These are phyloP conservation scores for Drosophila pruinosa DNA, from an alignment of 1,140 invertebrate genomes.

Conservation along the genomic window DNA sequence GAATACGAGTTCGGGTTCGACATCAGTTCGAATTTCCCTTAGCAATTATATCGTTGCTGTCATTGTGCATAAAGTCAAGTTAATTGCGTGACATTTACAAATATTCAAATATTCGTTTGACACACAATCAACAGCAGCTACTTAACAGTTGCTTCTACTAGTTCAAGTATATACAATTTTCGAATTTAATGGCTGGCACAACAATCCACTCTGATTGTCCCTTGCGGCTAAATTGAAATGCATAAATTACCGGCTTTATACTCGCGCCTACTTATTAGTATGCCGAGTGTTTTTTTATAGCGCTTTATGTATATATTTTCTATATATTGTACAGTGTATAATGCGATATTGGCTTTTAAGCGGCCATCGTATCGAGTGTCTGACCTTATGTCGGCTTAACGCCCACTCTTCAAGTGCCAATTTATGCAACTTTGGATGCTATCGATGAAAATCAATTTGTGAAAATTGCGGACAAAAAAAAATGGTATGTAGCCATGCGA, in stretches of 20 bases:
- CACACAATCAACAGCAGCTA: neutral
- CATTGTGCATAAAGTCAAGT: neutral
- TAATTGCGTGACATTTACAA: conserved; percentile 13
- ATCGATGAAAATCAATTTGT: conserved; percentile 72
- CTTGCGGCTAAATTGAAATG: conserved; percentile 14
- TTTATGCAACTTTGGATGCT: conserved; percentile 54
- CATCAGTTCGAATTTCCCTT: neutral
- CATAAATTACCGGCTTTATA: conserved; percentile 36
- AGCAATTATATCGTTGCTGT: neutral
- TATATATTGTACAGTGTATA: conserved; percentile 1
- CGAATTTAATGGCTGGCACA: conserved; percentile 4
- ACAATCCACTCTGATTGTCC: conserved; percentile 20
- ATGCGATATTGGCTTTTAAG: conserved; percentile 40
- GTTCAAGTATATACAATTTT: neutral
- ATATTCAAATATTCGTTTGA: conserved; percentile 5
- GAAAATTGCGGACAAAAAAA: conserved; percentile 23
- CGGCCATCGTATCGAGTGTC: conserved; percentile 26
- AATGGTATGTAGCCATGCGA: conserved; percentile 9
- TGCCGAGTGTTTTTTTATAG: conserved; percentile 29
- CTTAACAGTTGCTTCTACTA: neutral
- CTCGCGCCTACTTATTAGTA: conserved; percentile 16
- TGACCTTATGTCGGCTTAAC: conserved; percentile 32
- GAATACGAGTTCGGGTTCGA: neutral
- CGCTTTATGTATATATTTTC: conserved; percentile 13
- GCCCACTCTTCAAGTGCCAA: conserved; percentile 44